Evolutionary conservation across 2,888 invertebrate species (phyloP).

Genomic region (Agonopterix alstromeriana): DNA sequence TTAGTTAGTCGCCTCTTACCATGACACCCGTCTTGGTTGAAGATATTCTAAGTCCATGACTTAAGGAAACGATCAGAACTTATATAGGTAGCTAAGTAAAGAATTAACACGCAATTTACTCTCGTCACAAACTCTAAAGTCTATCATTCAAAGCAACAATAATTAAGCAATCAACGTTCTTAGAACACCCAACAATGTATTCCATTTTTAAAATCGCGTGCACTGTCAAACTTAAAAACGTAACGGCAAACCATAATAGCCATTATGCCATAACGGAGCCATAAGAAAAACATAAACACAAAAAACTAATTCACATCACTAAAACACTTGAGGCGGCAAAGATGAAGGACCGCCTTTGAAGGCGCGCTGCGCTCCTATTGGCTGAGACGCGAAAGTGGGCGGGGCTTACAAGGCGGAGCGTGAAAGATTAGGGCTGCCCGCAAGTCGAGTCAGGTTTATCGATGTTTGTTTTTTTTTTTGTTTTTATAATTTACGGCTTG

Average conservation of each 20-base stretch:
- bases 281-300: slow-evolving; percentile 50
- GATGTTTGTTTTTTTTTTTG: slow-evolving; percentile 61
- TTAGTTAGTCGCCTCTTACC: too few species aligned
- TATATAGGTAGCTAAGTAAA: too few species aligned
- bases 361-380: slow-evolving; percentile 38
- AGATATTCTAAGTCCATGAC: too few species aligned
- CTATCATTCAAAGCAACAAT: not conserved
- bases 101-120: too few species aligned
- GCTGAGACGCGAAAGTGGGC: slow-evolving; percentile 40
- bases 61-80: too few species aligned
- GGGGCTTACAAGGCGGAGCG: slow-evolving; percentile 46
- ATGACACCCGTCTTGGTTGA: too few species aligned
- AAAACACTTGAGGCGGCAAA: slow-evolving; percentile 43
- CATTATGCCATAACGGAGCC: slow-evolving; percentile 45
- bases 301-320: slow-evolving; percentile 37
- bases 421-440: slow-evolving; percentile 47
- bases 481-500: slow-evolving; percentile 53
- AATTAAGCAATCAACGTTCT: not conserved
- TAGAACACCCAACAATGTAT: not conserved
- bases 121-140: too few species aligned
- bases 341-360: slow-evolving; percentile 36
- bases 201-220: slow-evolving; percentile 41
- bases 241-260: slow-evolving; percentile 18
- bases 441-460: slow-evolving; percentile 43
- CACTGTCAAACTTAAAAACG: slow-evolving; percentile 45